Percentiles rank a stretch among this genome's conserved stretches.
phyloP scores from a whole-genome alignment of 35 echinoderm and acorn worm genomes.

The Ophioderma brevispina region DNA sequence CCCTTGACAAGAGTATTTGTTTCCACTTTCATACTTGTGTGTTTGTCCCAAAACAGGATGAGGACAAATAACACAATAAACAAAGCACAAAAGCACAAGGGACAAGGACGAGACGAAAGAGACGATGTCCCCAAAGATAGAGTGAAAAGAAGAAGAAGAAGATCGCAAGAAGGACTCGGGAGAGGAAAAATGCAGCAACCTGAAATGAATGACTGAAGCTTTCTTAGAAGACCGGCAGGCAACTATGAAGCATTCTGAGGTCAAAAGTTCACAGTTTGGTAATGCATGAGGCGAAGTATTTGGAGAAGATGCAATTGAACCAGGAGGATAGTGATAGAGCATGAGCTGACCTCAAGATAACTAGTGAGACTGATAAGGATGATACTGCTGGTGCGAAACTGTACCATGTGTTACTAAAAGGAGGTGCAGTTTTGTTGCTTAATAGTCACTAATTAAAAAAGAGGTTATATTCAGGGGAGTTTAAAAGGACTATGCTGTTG shows the following conservation, averaged over 20 bases:
- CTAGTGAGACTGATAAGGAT: too few species aligned
- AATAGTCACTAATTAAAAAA: too few species aligned
- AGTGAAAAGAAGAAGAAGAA: slow-evolving; percentile 59
- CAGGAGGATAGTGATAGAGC: too few species aligned
- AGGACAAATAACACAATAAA: slow-evolving; percentile 65
- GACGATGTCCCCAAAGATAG: slow-evolving; percentile 6
- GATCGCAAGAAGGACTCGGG: slow-evolving; percentile 29
- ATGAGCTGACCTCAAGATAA: too few species aligned
- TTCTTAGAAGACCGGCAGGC: slow-evolving; percentile 70
- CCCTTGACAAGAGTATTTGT: background rate
- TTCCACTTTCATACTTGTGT: background rate
- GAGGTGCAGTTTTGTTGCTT: too few species aligned
- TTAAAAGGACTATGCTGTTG: too few species aligned
- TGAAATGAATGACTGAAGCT: slow-evolving; percentile 64
- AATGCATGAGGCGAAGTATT: too few species aligned
- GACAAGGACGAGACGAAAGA: slow-evolving; percentile 41
- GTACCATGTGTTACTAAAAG: too few species aligned
- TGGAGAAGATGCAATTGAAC: too few species aligned
- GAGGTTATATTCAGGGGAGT: too few species aligned
- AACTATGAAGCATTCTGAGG: slow-evolving; percentile 64
- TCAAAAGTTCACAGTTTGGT: background rate
- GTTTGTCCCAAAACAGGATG: slow-evolving; percentile 50
- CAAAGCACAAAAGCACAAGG: slow-evolving; percentile 82
- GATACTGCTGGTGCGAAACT: too few species aligned
- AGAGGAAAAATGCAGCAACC: background rate